Conservation (phyloP, 2,113 vertebrate genomes). For the Otis tarda region DNA sequence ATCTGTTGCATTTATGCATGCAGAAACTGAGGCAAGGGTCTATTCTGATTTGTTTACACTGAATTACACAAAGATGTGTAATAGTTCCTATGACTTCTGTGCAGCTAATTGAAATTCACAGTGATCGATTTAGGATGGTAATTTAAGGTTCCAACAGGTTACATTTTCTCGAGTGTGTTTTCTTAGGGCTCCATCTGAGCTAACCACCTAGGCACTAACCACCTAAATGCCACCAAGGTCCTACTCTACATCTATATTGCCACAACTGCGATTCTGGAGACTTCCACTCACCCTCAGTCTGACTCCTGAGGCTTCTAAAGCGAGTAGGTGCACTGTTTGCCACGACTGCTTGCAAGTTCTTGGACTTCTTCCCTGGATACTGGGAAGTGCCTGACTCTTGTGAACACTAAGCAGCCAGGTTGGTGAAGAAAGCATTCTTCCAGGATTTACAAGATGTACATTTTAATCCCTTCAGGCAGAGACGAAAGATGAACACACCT, state of each 20-base stretch:
- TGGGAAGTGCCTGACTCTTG: neutral
- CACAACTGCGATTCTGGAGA: neutral
- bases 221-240: neutral
- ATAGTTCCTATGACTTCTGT: neutral
- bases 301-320: neutral
- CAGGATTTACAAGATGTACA: neutral
- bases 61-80: neutral
- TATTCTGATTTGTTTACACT: neutral
- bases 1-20: neutral
- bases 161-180: neutral
- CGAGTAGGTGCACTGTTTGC: neutral
- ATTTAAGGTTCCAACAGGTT: neutral
- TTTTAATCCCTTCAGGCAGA: constrained; percentile 19
- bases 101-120: neutral
- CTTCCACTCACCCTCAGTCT: neutral
- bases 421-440: neutral
- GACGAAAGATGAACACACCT: constrained; percentile 11
- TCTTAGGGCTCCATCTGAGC: neutral
- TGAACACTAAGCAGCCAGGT: neutral
- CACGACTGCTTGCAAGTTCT: neutral
- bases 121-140: neutral
- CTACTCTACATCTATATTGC: neutral
- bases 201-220: neutral
- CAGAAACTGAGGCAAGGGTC: neutral
- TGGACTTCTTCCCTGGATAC: neutral